These are phyloP conservation scores for Xanthorhoe spadicearia DNA, from an alignment of 2,888 invertebrate species.

Conservation along the genomic window DNA sequence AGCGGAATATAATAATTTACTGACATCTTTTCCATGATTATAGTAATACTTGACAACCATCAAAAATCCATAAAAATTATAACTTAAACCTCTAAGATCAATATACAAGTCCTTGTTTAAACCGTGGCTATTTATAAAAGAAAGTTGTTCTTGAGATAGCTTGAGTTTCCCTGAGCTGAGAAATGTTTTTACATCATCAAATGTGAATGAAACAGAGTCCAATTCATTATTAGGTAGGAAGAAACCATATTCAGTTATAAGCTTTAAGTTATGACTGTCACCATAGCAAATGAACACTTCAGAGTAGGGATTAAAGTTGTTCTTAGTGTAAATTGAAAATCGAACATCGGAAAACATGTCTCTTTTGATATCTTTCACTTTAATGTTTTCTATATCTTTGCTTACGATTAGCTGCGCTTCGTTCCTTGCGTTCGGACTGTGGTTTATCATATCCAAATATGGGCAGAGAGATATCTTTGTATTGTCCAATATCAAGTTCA, in stretches of 20 bases:
- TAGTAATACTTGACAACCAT: slow-evolving; percentile 79
- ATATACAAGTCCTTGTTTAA: slow-evolving; percentile 87
- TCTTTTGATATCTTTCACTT: slow-evolving; percentile 58
- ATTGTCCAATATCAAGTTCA: slow-evolving; percentile 81
- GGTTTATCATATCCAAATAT: slow-evolving; percentile 95
- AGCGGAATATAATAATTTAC: slow-evolving; percentile 75
- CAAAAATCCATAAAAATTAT: slow-evolving; percentile 85
- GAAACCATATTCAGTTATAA: slow-evolving; percentile 96
- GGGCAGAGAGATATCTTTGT: slow-evolving; percentile 92
- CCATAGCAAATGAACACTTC: slow-evolving; percentile 97
- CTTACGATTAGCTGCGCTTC: slow-evolving; percentile 72
- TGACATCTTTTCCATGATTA: slow-evolving; percentile 68
- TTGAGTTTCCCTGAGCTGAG: slow-evolving; percentile 62
- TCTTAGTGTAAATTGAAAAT: slow-evolving; percentile 80
- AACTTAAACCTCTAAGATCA: slow-evolving; percentile 86
- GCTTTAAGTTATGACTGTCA: slow-evolving; percentile 90
- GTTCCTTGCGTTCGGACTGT: slow-evolving; percentile 87
- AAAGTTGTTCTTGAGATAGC: slow-evolving; percentile 84
- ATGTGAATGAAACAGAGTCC: slow-evolving; percentile 86
- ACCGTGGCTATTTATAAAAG: slow-evolving; percentile 86
- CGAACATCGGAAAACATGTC: slow-evolving; percentile 69
- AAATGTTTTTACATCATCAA: slow-evolving; percentile 80
- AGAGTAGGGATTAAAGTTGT: slow-evolving; percentile 84
- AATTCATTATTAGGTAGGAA: slow-evolving; percentile 87
- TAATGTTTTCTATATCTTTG: slow-evolving; percentile 63